Base-by-base conservation (phyloP, 2,888 invertebrate genomes). In the Oxystoma pomonae region DNA sequence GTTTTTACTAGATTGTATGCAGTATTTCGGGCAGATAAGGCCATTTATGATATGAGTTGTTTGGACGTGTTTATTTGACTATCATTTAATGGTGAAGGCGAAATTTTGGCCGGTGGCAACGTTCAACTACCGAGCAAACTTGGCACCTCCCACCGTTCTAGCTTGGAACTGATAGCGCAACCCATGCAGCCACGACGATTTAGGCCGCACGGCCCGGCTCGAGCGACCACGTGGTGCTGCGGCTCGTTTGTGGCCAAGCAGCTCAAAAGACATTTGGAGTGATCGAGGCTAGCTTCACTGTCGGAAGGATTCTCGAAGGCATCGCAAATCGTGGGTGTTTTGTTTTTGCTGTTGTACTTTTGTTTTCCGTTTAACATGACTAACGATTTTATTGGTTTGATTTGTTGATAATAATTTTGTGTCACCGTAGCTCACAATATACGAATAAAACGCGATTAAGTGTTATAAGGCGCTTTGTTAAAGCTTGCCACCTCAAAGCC, bases 161-260 rank as follows among this genome's bases (percentile, higher is more conserved):
- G 78, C 69, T 71, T 77, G 61, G 78, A 78, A 71, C 70, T 79
- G 63, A 76, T 75, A 68, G 71, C 73, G 57, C 77, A 75, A 66
- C 74, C 77, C 16, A 69, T 77, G 64, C 76, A 78, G 61, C 78
- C 79, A 52, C 74, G 76, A 67, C 75, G 77, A 64, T 80, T 76
- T 69, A 72, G 78, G 60, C 79, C 79, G 65, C 80, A 80, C 68
- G 84, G 67, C 7, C 65, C 85, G 62, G 83, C 85, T 53, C 83
- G 87, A 71, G 86, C 87, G 65, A 86, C 87, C 69, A 87, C 87
- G 21, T 90, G 90, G 90, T 91, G 91, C 80, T 90, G 91, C 80
- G 90, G 90, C 77, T 86, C 88, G 71, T 89, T 90, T 81, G 90
- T 90, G 69, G 81, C 85, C 78, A 88, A 88, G 80, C 90, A 90